These are phyloP conservation scores for Crotalus tigris DNA, from an alignment of 2,113 vertebrate species.

Conservation along the genomic window DNA sequence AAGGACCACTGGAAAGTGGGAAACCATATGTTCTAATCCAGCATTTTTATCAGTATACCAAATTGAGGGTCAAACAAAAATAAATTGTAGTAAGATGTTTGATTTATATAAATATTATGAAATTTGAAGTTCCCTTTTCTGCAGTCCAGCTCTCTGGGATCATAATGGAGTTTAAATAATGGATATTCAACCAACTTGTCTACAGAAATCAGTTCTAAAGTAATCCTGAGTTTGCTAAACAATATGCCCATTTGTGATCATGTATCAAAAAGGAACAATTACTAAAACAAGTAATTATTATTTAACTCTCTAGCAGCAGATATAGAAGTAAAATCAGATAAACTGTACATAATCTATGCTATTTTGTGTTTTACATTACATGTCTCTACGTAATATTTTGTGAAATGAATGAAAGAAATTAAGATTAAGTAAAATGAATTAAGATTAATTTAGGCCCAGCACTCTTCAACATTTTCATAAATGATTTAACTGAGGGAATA, in stretches of 20 bases:
- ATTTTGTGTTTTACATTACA: neutral
- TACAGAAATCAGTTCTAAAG: neutral
- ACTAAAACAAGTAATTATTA: neutral
- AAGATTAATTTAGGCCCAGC: neutral
- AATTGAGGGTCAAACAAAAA: neutral
- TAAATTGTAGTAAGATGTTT: neutral
- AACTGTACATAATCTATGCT: conserved; percentile 13
- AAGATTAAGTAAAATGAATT: neutral
- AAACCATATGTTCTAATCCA: neutral
- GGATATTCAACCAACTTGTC: neutral
- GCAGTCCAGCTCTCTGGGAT: neutral
- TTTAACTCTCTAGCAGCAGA: neutral
- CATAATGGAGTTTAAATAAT: neutral
- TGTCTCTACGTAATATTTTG: conserved; percentile 21
- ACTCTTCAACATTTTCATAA: too few species aligned
- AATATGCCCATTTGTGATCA: neutral
- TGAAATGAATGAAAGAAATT: conserved; percentile 4
- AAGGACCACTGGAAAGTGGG: neutral
- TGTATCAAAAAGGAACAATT: neutral
- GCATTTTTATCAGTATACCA: neutral
- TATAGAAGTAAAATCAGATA: neutral
- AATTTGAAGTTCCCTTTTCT: neutral
- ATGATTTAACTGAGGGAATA: too few species aligned
- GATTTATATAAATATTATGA: neutral
- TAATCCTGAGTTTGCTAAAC: neutral